Conservation (phyloP, 2,797 vertebrate species). For the Luscinia megarhynchos region DNA sequence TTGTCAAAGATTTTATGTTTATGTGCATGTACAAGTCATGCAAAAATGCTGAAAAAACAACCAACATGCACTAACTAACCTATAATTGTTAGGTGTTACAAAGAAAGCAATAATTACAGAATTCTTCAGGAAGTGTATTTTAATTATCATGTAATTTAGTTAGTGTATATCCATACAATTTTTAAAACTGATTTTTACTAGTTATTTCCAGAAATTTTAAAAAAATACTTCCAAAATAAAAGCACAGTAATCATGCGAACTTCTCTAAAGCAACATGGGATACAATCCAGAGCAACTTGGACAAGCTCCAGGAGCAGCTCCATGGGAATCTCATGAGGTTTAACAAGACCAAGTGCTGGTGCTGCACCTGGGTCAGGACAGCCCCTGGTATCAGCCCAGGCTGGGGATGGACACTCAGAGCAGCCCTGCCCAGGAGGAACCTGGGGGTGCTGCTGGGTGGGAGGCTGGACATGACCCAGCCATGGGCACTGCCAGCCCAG, state of each 20-base stretch:
- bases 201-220: neutral
- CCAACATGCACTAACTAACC: constrained; percentile 10
- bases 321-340: accelerated
- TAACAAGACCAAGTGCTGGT: accelerated
- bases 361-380: accelerated
- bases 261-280: neutral
- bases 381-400: accelerated
- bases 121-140: neutral
- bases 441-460: neutral
- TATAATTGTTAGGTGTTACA: neutral
- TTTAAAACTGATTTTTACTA: neutral
- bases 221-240: neutral
- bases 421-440: neutral
- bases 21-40: neutral
- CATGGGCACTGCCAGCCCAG: neutral
- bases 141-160: neutral
- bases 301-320: accelerated
- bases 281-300: neutral
- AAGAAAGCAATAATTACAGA: neutral
- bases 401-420: neutral
- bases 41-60: constrained; percentile 15
- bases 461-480: neutral
- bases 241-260: neutral
- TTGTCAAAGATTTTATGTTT: neutral
- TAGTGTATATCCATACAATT: neutral